Evolutionary conservation across 2,797 vertebrate species (phyloP), one percentile per base, ranked within the genome.

Genomic region (Melanotaenia maccullochi): DNA sequence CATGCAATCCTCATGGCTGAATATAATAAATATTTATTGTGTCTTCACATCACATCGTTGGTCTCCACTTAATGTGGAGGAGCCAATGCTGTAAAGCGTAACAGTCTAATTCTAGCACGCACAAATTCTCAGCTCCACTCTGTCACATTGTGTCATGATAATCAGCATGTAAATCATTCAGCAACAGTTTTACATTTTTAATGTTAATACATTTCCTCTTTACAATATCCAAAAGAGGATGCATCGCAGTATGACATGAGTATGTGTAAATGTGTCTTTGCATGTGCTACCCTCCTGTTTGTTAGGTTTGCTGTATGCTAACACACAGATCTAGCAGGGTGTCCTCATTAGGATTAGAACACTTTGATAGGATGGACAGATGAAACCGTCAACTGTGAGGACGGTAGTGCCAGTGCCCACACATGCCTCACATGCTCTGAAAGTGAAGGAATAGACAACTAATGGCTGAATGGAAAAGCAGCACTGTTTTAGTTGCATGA

Each of bases 311-410:
- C 73, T 83, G 79, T 77, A 55, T 78, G 75, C 71, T 71, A 80
- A 81, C 65, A 68, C 56, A 58, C 60, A 79, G 73, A 82, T 74
- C 74, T 20, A 60, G 61, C 9, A 33, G 47, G 60, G 68, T 62
- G 73, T 70, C 40, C 65, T 78, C 65, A 74, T 79, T 69, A 32
- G 80, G 73, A 76, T 63, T 57, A 76, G 60, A 69, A 32, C 60
- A 56, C 33, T 71, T 30, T 54, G 51, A 65, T 47, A 28, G 63
- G 28, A 73, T 30, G 30, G 51, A 76, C 20, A n/a, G 44, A 47
- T 47, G 20, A 47, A n/a, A n/a, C 8, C 56, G 57, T 40, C 5
- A 47, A 59, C 32, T 67, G 58, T 30, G 70, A 32, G 4, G 33
- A n/a, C 5, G 2, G 7, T 7, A 47, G 44, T 38, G 62, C 71